A percentile compares a stretch with the other conserved stretches of the same genome.
Evolutionary conservation across 1,140 invertebrate genomes (phyloP).

Genomic region (Drosophila hydei): DNA sequence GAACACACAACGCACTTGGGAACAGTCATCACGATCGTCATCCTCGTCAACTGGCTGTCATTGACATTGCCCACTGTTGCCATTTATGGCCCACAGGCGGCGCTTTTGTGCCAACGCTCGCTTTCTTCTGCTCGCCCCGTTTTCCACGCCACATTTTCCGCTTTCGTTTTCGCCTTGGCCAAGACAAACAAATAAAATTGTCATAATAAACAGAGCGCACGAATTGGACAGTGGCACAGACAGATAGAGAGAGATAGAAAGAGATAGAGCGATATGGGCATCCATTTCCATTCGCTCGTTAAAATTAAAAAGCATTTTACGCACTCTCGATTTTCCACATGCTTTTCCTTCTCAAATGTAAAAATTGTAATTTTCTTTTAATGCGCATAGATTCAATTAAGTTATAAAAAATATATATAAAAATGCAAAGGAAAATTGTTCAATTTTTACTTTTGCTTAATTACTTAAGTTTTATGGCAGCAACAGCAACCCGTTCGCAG

Average conservation of each 20-base stretch:
- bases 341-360: not conserved
- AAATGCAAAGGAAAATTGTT: slow-evolving; percentile 54
- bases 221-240: not conserved
- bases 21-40: slow-evolving; percentile 18
- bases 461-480: slow-evolving; percentile 71
- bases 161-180: slow-evolving; percentile 67
- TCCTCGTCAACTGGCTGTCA: slow-evolving; percentile 52
- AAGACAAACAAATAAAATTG: slow-evolving; percentile 74
- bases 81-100: slow-evolving; percentile 70
- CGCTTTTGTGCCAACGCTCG: slow-evolving; percentile 46
- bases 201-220: slow-evolving; percentile 68
- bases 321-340: slow-evolving; percentile 39
- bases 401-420: slow-evolving; percentile 54
- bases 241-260: not conserved
- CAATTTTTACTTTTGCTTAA: slow-evolving; percentile 62
- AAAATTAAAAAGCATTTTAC: slow-evolving; percentile 72
- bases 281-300: slow-evolving; percentile 67
- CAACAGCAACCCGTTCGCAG: slow-evolving; percentile 24
- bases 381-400: slow-evolving; percentile 72
- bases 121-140: slow-evolving; percentile 25
- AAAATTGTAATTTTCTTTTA: slow-evolving; percentile 61
- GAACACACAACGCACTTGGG: too few species aligned
- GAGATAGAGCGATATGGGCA: not conserved
- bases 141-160: slow-evolving; percentile 11
- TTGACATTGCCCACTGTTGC: slow-evolving; percentile 69